Base-by-base conservation (phyloP, 2,113 vertebrate species). In the Pedetes capensis region DNA sequence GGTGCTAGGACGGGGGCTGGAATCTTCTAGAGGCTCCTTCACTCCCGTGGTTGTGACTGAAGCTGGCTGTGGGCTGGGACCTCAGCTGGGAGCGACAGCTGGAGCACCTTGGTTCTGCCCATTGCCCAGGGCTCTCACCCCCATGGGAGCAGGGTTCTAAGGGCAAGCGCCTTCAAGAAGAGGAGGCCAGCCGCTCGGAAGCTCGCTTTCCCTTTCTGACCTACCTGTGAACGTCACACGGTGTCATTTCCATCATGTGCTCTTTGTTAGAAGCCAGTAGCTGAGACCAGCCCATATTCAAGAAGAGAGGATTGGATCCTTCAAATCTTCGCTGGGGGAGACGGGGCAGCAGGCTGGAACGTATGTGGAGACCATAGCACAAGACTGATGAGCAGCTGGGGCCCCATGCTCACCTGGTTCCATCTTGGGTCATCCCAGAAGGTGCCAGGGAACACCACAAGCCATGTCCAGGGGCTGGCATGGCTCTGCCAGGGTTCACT, bases 211-310 rank as follows among this genome's bases (percentile, higher is more conserved):
- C 44, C 53, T 80, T 74, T 18, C 49, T 64, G 66, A 84, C 25
- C 37, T n/a, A 20, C 51, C 27, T 68, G 11, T 61, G 42, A 55
- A 13, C 39, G 34, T 76, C 81, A 59, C 16, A 23, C 49, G 8
- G 12, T 64, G 66, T 80, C 66, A 44, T 39, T 83, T 88, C 47
- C 16, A 3, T 37, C 16, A 10, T 23, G 22, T 80, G 74, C 42
- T 89, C 20, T 57, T 88, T 61, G 29, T 51, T 72, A 87, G 85
- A 95, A 85, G 39, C 8, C 42, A 71, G 17, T 75, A 63, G 59
- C 81, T 39, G 59, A 90, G 53, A 44, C 25, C 57, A 53, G 51
- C 34, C 76, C 39, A 12, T 74, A 23, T 37, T 96, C n/a, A 91
- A 66, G 66, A 80, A 93, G 39, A 71, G n/a, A n/a, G 2, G n/a